A percentile compares a stretch with the other conserved stretches of the same genome.
phyloP scores from a whole-genome alignment of 2,888 invertebrate genomes.

The Chorisops tibialis region DNA sequence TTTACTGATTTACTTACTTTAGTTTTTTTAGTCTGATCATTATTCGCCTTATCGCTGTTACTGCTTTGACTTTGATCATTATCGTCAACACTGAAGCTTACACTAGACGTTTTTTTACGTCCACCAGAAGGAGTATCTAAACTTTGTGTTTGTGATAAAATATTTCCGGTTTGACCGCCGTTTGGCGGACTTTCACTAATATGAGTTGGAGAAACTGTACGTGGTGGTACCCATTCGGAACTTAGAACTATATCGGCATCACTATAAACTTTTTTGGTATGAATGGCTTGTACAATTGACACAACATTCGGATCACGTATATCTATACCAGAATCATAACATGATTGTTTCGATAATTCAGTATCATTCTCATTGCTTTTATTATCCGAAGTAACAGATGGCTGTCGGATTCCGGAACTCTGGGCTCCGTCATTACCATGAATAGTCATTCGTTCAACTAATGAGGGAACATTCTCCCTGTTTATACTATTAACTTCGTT shows the following conservation, averaged over 20 bases:
- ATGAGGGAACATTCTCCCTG: no score
- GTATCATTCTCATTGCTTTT: conserved; percentile 56
- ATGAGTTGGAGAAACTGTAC: conserved; percentile 71
- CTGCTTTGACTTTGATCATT: conserved; percentile 42
- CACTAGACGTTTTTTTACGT: conserved; percentile 68
- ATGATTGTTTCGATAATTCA: conserved; percentile 75
- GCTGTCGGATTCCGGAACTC: neutral
- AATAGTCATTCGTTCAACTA: no score
- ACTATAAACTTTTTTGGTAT: conserved; percentile 63
- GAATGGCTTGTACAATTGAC: conserved; percentile 63
- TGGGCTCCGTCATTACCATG: no score
- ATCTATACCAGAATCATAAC: conserved; percentile 87
- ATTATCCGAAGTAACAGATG: conserved; percentile 43
- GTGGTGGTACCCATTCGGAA: conserved; percentile 83
- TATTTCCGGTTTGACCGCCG: conserved; percentile 44
- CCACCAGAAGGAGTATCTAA: conserved; percentile 50
- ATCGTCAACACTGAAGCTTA: conserved; percentile 68
- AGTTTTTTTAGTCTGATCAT: conserved; percentile 32
- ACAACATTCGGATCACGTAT: conserved; percentile 67
- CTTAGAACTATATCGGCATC: conserved; percentile 86
- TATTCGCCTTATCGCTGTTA: conserved; percentile 21
- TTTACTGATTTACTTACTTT: conserved; percentile 28
- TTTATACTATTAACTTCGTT: conserved; percentile 3
- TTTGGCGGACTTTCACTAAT: conserved; percentile 56
- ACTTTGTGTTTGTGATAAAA: conserved; percentile 42